Evolutionary conservation across 2,797 vertebrate species (phyloP).

Genomic region (Tinamus major): DNA sequence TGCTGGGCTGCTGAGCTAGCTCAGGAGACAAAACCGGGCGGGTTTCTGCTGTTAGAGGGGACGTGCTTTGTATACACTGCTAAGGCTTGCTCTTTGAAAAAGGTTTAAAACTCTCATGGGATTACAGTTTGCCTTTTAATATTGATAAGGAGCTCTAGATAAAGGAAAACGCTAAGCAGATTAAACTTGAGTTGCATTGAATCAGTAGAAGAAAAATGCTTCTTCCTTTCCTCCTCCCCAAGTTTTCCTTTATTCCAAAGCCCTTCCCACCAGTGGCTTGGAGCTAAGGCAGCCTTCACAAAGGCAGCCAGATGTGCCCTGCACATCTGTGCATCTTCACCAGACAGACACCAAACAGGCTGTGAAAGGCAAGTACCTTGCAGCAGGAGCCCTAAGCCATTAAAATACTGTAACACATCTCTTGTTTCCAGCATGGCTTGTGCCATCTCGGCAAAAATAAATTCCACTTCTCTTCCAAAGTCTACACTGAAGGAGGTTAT

Average conservation of each 20-base stretch:
- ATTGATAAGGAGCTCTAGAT: background rate
- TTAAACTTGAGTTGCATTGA: background rate
- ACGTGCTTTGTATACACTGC: background rate
- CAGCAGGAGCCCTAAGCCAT: background rate
- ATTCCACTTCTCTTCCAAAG: background rate
- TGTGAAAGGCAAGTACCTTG: background rate
- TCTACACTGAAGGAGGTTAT: background rate
- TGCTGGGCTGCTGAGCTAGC: background rate
- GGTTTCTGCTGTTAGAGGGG: background rate
- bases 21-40: background rate
- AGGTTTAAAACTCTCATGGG: background rate
- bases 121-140: background rate
- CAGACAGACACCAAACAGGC: background rate
- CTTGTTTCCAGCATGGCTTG: background rate
- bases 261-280: background rate
- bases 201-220: background rate
- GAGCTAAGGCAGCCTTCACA: background rate
- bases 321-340: fast-evolving
- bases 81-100: background rate
- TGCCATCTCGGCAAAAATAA: background rate
- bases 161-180: background rate
- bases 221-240: background rate
- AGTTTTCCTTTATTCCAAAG: background rate
- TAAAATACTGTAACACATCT: background rate
- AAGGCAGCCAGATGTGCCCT: background rate